Base-by-base conservation (phyloP, 2,888 invertebrate genomes). In the Ectemnius cavifrons region DNA sequence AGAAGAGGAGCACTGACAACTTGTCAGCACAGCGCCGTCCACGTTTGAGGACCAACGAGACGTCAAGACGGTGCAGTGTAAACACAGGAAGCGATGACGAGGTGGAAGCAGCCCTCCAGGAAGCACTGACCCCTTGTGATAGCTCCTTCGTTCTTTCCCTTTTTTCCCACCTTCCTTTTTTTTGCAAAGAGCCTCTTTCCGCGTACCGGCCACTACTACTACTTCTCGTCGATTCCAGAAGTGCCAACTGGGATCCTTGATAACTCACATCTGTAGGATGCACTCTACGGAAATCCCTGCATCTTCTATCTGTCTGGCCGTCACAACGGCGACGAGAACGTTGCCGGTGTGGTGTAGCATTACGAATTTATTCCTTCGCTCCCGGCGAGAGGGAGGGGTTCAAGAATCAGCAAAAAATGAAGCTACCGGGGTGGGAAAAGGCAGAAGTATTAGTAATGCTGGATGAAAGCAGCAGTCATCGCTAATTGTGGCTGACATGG, bases 1-100 rank as follows among this genome's bases (percentile, higher is more conserved):
- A 76, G 75, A 80, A 80, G 84, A 84, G 74, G 83, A 71, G 58
- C 70, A 80, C 84, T 87, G 86, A 88, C 88, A 86, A 82, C 78
- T 86, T 84, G 88, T 88, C 88, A 86, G 83, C 83, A 75, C 37
- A 6, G 75, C 73, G 79, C 78, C 79, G 80, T 83, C 72, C 78
- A 77, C 73, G 77, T 82, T 84, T 67, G 80, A 79, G 81, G 78
- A 75, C 78, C 79, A 77, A 81, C 81, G 79, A 81, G 75, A 80
- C 78, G 82, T 80, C 79, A 77, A 83, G 79, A 67, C 73, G 75
- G 76, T 65, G 56, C 79, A 84, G 66, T 78, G 85, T 86, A 85
- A 85, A 85, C 85, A 85, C 85, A 85, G 85, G 85, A 85, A 85
- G 78, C 81, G 81, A 78, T 71, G 80, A 75, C 77, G 75, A 79